phyloP scores from a whole-genome alignment of 2,797 vertebrate genomes.

The Poeciliopsis infans region DNA sequence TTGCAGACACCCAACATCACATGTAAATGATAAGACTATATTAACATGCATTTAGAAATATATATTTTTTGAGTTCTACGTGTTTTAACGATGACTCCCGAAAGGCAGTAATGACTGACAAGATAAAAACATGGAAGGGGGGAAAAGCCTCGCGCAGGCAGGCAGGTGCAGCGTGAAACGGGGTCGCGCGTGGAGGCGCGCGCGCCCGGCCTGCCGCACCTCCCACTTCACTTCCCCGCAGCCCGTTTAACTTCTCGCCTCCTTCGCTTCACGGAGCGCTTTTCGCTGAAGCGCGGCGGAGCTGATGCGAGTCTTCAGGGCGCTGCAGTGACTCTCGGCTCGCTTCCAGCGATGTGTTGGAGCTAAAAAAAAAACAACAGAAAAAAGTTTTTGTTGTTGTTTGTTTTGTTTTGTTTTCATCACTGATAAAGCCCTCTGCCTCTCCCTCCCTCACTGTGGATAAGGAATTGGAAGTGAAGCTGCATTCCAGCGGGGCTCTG shows the following conservation, averaged over 20 bases:
- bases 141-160: neutral
- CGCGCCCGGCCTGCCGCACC: slow-evolving; percentile 48
- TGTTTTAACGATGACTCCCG: neutral
- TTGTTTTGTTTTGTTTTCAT: neutral
- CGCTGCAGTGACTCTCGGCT: slow-evolving; percentile 14
- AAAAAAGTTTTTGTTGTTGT: neutral
- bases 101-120: neutral
- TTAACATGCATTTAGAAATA: too few species aligned
- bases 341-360: neutral
- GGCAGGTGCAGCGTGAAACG: slow-evolving; percentile 48
- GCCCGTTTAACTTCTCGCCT: slow-evolving; percentile 49
- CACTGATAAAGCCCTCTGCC: neutral
- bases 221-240: slow-evolving; percentile 57
- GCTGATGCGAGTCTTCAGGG: neutral
- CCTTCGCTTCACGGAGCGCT: slow-evolving; percentile 47
- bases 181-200: slow-evolving; percentile 46
- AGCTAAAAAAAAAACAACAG: neutral
- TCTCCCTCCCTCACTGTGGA: slow-evolving; percentile 34
- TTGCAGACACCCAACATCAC: neutral
- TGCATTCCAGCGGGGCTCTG: slow-evolving; percentile 37
- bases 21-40: neutral
- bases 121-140: neutral
- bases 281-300: slow-evolving; percentile 9
- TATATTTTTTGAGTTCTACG: neutral
- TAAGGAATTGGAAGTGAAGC: slow-evolving; percentile 27